A percentile compares a stretch with the other conserved stretches of the same genome.
These are phyloP conservation scores for Physella acuta DNA, from an alignment of 1,140 invertebrate genomes.

Conservation along the genomic window DNA sequence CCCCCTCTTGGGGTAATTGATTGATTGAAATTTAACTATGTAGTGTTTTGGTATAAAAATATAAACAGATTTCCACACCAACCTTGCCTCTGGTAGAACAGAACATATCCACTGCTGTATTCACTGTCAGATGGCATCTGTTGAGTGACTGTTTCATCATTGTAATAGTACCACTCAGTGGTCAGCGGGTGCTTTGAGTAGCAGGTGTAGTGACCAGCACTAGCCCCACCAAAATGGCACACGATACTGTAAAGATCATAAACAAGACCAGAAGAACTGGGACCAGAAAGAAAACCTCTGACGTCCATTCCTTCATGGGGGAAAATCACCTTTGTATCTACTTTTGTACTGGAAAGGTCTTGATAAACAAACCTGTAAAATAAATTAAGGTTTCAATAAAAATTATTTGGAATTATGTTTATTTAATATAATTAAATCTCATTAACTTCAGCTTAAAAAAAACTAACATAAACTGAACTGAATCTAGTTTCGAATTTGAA, in stretches of 20 bases:
- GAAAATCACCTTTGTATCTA: conserved; percentile 72
- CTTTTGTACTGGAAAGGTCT: conserved; percentile 70
- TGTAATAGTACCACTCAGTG: conserved; percentile 79
- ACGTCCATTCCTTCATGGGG: conserved; percentile 67
- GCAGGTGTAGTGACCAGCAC: conserved; percentile 72
- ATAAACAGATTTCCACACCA: no score
- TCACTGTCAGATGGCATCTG: conserved; percentile 69
- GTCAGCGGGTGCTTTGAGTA: conserved; percentile 74
- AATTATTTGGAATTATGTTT: neutral
- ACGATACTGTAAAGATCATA: conserved; percentile 74
- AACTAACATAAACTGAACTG: neutral
- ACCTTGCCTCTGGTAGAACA: conserved; percentile 70
- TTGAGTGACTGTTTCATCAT: conserved; percentile 70
- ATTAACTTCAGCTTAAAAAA: no score
- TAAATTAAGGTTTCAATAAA: neutral
- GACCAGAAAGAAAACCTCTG: conserved; percentile 57
- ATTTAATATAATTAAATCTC: neutral
- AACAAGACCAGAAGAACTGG: conserved; percentile 47
- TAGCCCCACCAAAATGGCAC: conserved; percentile 72
- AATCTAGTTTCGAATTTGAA: neutral
- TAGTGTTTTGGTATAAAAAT: no score
- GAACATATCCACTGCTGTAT: conserved; percentile 70
- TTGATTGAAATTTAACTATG: no score
- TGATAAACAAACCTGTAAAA: conserved; percentile 70
- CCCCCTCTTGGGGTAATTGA: no score